Base-by-base conservation (phyloP, 2,888 invertebrate species). In the Lepidochitona cinerea region DNA sequence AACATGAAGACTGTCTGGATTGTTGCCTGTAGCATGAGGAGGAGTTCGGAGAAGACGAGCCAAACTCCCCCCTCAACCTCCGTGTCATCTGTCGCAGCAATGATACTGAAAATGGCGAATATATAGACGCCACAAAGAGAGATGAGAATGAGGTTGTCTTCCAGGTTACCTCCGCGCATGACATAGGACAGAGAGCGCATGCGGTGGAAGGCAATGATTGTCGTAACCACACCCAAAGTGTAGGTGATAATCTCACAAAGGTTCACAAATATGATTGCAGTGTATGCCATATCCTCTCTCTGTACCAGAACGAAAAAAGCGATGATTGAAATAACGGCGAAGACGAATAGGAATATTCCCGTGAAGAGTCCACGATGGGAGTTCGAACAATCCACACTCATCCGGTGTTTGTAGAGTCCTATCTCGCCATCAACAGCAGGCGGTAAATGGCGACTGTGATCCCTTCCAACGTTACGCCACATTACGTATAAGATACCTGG, bases 1-100 rank as follows among this genome's bases (percentile, higher is more conserved):
- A 96, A 95, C 82, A 98, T 96, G 91, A 97, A 98, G 37, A 98
- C 92, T 89, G 97, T 93, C 92, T 98, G 98, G 23, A 97, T 93
- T n/a, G 97, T 94, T 76, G 97, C 96, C 93, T 98, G 97, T 74
- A 96, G 92, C 73, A 98, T 94, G 73, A 96, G 95, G 71, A 97
- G 92, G 73, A 95, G 93, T 85, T 96, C 96, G 77, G 97, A 97
- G 77, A 96, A 94, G 94, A 97, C 95, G 78, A 97, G 96, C 83
- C 98, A 93, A 66, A 97, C 93, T 89, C 96, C 82, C 85, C 94
- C 94, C 82, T 95, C 94, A 96, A 95, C 87, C 94, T 94, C 72
- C 95, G 91, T 79, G 59, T 95, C 88, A 95, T 94, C 52, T 95
- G 95, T 80, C 94, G 97, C 97, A 81, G 97, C 96, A 85, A 97